Percentiles rank a stretch among this genome's conserved stretches.
These are phyloP conservation scores for Manacus vitellinus DNA, from an alignment of 2,113 vertebrate species.

Conservation along the genomic window DNA sequence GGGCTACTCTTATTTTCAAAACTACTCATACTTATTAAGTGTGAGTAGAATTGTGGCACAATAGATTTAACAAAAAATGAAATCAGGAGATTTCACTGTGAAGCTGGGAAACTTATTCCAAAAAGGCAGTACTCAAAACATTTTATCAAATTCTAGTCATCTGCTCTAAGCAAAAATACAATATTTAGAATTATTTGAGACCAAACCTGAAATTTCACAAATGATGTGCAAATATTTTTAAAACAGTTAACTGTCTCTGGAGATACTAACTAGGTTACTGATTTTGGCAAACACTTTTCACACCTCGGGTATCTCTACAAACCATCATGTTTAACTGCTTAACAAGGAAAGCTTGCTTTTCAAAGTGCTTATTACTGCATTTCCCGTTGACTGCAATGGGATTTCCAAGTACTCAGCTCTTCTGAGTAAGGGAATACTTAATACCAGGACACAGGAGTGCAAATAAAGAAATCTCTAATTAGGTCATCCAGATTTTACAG, in stretches of 20 bases:
- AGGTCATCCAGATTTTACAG: constrained; percentile 8
- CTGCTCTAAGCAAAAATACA: neutral
- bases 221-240: neutral
- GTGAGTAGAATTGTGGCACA: neutral
- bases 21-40: neutral
- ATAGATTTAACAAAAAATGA: neutral
- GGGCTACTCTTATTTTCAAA: constrained; percentile 3
- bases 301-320: neutral
- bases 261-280: constrained; percentile 19
- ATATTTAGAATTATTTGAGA: neutral
- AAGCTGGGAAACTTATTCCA: neutral
- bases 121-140: neutral
- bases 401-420: constrained; percentile 40
- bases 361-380: constrained; percentile 35
- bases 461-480: constrained; percentile 1
- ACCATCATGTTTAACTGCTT: neutral
- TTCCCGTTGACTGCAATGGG: constrained; percentile 10
- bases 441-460: neutral
- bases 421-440: constrained; percentile 32
- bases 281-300: constrained; percentile 7
- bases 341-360: constrained; percentile 18
- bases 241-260: neutral
- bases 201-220: neutral
- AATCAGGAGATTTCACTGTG: neutral
- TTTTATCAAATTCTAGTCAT: neutral